phyloP scores from a whole-genome alignment of 1,140 invertebrate genomes.

The Hypsibius dujardini region DNA sequence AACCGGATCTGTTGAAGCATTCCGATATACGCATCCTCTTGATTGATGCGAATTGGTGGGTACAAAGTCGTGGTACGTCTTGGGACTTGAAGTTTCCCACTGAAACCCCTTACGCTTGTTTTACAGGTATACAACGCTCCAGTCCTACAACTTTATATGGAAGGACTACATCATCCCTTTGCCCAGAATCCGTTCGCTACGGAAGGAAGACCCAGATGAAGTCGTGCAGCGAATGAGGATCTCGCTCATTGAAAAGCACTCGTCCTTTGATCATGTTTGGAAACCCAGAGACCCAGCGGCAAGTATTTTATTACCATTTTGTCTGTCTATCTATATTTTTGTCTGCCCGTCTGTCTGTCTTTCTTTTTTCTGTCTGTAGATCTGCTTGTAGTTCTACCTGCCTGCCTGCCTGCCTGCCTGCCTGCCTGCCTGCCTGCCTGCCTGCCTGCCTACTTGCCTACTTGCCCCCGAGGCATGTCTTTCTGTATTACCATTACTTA shows the following conservation, averaged over 20 bases:
- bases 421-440: no score
- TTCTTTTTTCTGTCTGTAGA: no score
- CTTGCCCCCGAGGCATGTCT: no score
- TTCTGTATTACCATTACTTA: no score
- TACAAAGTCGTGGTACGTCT: not conserved
- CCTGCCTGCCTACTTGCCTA: no score
- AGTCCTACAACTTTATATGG: constrained; percentile 2
- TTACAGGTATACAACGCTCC: not conserved
- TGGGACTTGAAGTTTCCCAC: not conserved
- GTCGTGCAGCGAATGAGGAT: not conserved
- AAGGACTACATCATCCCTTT: constrained; percentile 14
- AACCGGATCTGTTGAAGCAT: not conserved
- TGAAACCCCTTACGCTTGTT: not conserved
- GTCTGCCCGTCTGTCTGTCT: no score
- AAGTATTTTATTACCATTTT: not conserved
- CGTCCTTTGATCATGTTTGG: not conserved
- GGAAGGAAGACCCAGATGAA: constrained; percentile 5
- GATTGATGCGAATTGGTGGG: constrained; percentile 4
- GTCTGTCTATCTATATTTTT: no score
- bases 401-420: no score
- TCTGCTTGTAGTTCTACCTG: no score
- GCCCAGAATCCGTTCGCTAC: not conserved
- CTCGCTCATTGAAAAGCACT: not conserved
- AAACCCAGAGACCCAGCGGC: not conserved
- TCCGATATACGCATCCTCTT: not conserved